These are phyloP conservation scores for Palythoa grandiflora DNA, from an alignment of 92 coral and sea anemone genomes.

Conservation along the genomic window DNA sequence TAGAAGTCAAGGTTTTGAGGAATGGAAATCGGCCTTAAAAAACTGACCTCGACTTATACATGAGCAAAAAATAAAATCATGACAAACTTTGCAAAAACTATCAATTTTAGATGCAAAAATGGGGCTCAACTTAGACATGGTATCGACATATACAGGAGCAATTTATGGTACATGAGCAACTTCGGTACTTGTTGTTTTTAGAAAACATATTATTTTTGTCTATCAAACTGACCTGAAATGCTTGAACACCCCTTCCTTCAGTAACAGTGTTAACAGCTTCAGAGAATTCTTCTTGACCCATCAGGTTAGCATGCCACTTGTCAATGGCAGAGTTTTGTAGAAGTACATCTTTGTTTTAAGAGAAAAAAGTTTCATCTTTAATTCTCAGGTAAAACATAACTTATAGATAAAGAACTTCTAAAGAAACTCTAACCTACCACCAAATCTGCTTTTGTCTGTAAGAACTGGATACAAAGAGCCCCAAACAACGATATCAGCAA, in stretches of 20 bases:
- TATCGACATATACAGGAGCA: too few species aligned
- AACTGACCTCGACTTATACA: too few species aligned
- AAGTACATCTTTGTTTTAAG: slow-evolving; percentile 16
- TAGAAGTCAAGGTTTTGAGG: too few species aligned
- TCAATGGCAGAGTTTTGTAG: slow-evolving; percentile 36
- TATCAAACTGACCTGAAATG: slow-evolving; percentile 75
- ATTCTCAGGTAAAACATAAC: not conserved
- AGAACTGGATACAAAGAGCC: slow-evolving; percentile 90
- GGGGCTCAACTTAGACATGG: too few species aligned
- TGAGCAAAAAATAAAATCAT: too few species aligned
- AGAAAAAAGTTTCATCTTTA: not conserved
- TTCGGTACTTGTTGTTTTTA: not conserved
- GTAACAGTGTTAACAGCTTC: slow-evolving; percentile 65
- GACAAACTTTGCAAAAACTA: too few species aligned
- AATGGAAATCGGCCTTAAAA: too few species aligned
- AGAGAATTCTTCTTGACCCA: slow-evolving; percentile 70
- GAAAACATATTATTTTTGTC: not conserved
- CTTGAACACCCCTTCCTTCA: slow-evolving; percentile 70
- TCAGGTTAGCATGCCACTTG: slow-evolving; percentile 76
- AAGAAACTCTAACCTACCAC: slow-evolving; percentile 27
- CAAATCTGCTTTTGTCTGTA: slow-evolving; percentile 46
- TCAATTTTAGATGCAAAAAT: too few species aligned
- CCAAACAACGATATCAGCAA: slow-evolving; percentile 97
- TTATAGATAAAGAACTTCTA: not conserved
- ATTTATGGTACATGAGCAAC: too few species aligned